Evolutionary conservation across 1,140 invertebrate species (phyloP), one percentile per base, ranked within the genome.

Genomic region (Oryzaephilus surinamensis): DNA sequence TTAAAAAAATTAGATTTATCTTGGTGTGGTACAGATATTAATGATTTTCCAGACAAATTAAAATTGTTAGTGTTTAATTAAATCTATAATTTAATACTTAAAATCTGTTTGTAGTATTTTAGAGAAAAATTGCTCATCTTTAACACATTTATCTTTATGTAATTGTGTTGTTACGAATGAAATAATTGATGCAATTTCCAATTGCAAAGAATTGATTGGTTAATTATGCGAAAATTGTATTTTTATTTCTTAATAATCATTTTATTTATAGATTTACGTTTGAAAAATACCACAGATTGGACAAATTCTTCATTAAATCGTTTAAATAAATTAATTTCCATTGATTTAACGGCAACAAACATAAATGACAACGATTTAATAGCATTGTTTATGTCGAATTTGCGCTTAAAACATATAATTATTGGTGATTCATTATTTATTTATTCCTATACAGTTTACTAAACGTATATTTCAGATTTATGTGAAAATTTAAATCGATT

Each of bases 1-100:
- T 60, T 91, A 10, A 77, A 80, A 50, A 78, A 78, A 60, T 52
- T 93, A 8, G 86, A 91, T 67, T 58, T 92, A 1, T 89, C 85
- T 0, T 93, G 88, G 87, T 90, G 86, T 61, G 84, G 84, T n/a
- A 78, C 74, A 43, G 77, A 84, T 55, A 64, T 70, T 32, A 70
- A 70, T 42, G 72, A 32, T 24, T 45, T 45, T 38, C 31, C 34
- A 23, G 18, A 33, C 8, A 38, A 41, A 42, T 71, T 85, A 45
- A 64, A 69, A 21, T 55, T 67, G 77, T 79, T 61, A 69, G 69
- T 68, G 41, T 12, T 17, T 24, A 10, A n/a, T n/a, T n/a, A n/a
- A n/a, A n/a, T n/a, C n/a, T n/a, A n/a, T n/a, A n/a, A n/a, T n/a
- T 6, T 21, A 2, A 21, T 21, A 21, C 2, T 21, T 21, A 6